Percentiles rank a stretch among this genome's conserved stretches.
These are phyloP conservation scores for Leptodactylus fuscus DNA, from an alignment of 2,113 vertebrate genomes.

Conservation along the genomic window DNA sequence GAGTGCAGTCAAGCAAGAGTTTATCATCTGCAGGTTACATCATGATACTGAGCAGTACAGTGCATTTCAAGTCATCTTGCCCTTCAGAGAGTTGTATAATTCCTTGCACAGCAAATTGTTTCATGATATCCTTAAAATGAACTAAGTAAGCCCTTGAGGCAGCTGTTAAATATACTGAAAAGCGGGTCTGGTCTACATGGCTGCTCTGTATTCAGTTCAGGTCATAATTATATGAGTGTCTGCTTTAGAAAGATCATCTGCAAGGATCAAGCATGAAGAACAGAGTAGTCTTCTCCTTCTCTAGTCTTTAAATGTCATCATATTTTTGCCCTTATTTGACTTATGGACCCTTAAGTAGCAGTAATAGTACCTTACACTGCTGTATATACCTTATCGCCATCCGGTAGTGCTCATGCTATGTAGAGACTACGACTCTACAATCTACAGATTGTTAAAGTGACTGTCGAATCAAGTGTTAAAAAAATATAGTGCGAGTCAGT, in stretches of 20 bases:
- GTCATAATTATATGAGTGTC: not conserved
- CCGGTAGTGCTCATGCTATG: too few species aligned
- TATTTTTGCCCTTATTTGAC: not conserved
- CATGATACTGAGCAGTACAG: constrained; percentile 36
- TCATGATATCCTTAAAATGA: constrained; percentile 50
- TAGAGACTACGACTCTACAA: too few species aligned
- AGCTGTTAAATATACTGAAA: constrained; percentile 36
- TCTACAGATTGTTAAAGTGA: too few species aligned
- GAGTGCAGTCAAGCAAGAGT: constrained; percentile 47
- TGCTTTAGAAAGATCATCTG: not conserved
- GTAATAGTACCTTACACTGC: not conserved
- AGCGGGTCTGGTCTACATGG: constrained; percentile 3
- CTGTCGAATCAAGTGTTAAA: too few species aligned
- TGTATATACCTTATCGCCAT: too few species aligned
- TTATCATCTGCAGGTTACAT: constrained; percentile 53
- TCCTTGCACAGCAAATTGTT: constrained; percentile 57
- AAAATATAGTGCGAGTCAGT: too few species aligned
- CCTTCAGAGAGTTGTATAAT: constrained; percentile 55
- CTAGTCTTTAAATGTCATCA: not conserved
- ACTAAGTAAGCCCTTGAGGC: constrained; percentile 37
- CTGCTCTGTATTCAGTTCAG: constrained; percentile 26
- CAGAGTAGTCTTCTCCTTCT: not conserved
- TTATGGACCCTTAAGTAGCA: not conserved
- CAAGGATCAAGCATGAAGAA: not conserved
- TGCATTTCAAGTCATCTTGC: constrained; percentile 24